Conservation (phyloP, 1,140 invertebrate genomes). For the Drosophila persimilis region DNA sequence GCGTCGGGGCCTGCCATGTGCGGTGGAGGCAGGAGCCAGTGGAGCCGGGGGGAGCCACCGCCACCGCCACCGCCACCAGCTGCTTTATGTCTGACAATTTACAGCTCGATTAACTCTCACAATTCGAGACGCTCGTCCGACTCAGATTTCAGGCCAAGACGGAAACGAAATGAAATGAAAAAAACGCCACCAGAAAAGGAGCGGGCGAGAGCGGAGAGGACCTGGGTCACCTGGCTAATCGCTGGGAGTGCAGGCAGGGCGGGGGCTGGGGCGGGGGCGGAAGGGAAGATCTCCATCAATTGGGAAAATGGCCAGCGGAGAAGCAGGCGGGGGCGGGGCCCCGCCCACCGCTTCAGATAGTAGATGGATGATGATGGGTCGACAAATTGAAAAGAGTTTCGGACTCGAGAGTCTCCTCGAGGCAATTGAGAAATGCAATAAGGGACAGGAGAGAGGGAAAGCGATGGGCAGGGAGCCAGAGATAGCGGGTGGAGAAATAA, state of each 20-base stretch:
- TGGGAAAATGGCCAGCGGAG: neutral
- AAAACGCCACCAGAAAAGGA: too few species aligned
- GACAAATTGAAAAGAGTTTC: slow-evolving; percentile 44
- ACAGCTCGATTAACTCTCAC: slow-evolving; percentile 76
- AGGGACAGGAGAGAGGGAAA: slow-evolving; percentile 28
- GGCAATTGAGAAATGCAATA: slow-evolving; percentile 53
- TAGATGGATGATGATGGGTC: slow-evolving; percentile 13
- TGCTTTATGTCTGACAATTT: slow-evolving; percentile 54
- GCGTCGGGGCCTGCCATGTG: slow-evolving; percentile 6
- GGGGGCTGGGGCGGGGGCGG: too few species aligned
- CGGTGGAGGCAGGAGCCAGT: neutral
- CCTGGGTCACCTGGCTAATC: slow-evolving; percentile 46
- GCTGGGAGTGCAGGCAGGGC: neutral
- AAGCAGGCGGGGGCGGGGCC: neutral
- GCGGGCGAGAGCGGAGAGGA: too few species aligned
- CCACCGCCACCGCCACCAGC: neutral
- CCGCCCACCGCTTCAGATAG: neutral
- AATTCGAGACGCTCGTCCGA: slow-evolving; percentile 48
- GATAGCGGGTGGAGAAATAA: neutral
- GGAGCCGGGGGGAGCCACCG: neutral
- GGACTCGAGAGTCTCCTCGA: slow-evolving; percentile 37
- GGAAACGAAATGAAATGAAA: slow-evolving; percentile 1
- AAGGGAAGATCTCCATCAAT: slow-evolving; percentile 25
- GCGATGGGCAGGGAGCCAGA: neutral
- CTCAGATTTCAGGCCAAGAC: slow-evolving; percentile 53